Evolutionary conservation across 2,888 invertebrate species (phyloP), one percentile per base, ranked within the genome.

Genomic region (Camponotus fellah): DNA sequence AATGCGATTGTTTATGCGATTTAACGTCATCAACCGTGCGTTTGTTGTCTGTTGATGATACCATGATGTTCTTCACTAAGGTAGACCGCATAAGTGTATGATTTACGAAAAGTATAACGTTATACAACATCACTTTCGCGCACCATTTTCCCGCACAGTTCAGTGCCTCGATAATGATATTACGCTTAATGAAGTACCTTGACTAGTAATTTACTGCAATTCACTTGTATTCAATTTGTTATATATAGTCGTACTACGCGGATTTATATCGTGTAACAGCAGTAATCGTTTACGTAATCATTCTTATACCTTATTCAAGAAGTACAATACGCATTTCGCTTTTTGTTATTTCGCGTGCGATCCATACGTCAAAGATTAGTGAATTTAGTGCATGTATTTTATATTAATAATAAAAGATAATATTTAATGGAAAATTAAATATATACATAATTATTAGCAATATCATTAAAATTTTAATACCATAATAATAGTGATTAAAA

Each of bases 81-180:
- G 10, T 12, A 9, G 8, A 53, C 10, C 68, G 34, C 34, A 40
- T 43, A 64, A 75, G 21, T 75, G 21, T 37, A n/a, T 68, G 10
- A 77, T 68, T 77, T 77, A 77, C 40, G 58, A 68, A 77, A 77
- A 77, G 58, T 58, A 58, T 77, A 77, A 68, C 10, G 10, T 77
- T 58, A 32, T 14, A 56, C 37, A 46, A 40, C 32, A 12, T 53
- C 21, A 26, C 26, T 64, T 56, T 76, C 26, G 2, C 40, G 65
- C n/a, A 40, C 12, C 56, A n/a, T 76, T 76, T 75, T 62, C 46
- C 21, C n/a, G 37, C 37, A 17, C 66, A 65, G 58, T 77, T 68
- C 56, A 68, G 68, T 34, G 60, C 58, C 43, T 34, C 32, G 43
- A 77, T 79, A 58, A 79, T 46, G 34, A 79, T 79, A 69, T 79